phyloP scores from a whole-genome alignment of 2,888 invertebrate species.

The Hypselothyrea guttata region DNA sequence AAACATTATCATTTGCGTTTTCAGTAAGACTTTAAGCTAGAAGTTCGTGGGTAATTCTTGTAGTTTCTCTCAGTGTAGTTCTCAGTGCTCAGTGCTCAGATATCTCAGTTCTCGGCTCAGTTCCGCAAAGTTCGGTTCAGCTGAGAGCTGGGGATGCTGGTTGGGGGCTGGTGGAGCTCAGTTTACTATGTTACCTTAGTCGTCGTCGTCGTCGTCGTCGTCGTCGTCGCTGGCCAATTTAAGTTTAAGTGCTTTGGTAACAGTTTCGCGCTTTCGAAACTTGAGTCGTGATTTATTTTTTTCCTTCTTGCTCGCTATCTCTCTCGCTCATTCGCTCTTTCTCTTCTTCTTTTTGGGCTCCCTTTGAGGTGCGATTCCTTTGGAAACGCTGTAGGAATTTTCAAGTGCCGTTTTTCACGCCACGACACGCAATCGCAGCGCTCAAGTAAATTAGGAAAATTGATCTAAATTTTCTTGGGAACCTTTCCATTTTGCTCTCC shows the following conservation, averaged over 20 bases:
- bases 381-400: conserved; percentile 50
- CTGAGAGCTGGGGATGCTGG: conserved; percentile 5
- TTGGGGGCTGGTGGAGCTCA: conserved; percentile 35
- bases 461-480: conserved; percentile 77
- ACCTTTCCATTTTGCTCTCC: conserved; percentile 58
- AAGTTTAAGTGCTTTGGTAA: conserved; percentile 78
- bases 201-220: conserved; percentile 61
- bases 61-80: too few relatives aligned
- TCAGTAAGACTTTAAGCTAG: too few relatives aligned
- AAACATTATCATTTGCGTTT: too few relatives aligned
- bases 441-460: conserved; percentile 76
- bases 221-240: conserved; percentile 71
- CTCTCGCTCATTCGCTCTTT: conserved; percentile 13
- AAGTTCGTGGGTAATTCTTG: too few relatives aligned
- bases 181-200: conserved; percentile 58
- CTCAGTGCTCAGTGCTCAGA: too few relatives aligned
- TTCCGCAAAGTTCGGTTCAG: conserved; percentile 5
- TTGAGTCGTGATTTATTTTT: conserved; percentile 79
- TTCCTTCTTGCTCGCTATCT: conserved; percentile 27
- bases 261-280: conserved; percentile 79
- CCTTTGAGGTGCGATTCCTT: conserved; percentile 38
- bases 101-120: too few relatives aligned
- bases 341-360: conserved; percentile 4
- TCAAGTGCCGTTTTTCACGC: conserved; percentile 78
- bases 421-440: conserved; percentile 77